These are phyloP conservation scores for Bos javanicus DNA, from an alignment of 2,113 vertebrate genomes.

Conservation along the genomic window DNA sequence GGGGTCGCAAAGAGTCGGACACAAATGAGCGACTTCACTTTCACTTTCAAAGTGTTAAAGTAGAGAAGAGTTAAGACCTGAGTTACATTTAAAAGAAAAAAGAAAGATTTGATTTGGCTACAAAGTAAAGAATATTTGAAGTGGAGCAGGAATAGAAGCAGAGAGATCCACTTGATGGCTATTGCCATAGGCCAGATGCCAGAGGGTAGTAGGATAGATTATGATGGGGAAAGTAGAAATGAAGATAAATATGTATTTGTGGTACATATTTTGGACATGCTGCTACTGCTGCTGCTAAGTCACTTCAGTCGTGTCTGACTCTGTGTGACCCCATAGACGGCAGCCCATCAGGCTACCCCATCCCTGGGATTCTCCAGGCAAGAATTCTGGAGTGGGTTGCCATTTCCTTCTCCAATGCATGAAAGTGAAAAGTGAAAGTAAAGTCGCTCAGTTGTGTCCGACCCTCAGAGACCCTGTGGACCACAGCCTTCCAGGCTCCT, in stretches of 20 bases:
- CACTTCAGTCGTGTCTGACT: no score
- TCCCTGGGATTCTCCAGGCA: no score
- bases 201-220: neutral
- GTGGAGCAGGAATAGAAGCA: neutral
- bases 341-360: no score
- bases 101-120: neutral
- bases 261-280: neutral
- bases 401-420: no score
- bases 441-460: no score
- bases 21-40: neutral
- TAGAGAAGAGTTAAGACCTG: neutral
- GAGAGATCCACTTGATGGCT: neutral
- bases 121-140: neutral
- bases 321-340: no score
- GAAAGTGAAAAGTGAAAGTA: no score
- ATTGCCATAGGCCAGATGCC: neutral
- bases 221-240: neutral
- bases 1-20: fast-evolving
- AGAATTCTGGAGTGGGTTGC: no score
- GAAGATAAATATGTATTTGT: neutral
- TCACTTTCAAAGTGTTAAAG: neutral
- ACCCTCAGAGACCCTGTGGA: no score
- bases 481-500: no score
- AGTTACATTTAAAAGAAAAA: neutral
- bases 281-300: no score